Percentiles rank a stretch among this genome's conserved stretches.
Evolutionary conservation across 2,113 vertebrate genomes (phyloP).

Genomic region (Nyctereutes procyonoides): DNA sequence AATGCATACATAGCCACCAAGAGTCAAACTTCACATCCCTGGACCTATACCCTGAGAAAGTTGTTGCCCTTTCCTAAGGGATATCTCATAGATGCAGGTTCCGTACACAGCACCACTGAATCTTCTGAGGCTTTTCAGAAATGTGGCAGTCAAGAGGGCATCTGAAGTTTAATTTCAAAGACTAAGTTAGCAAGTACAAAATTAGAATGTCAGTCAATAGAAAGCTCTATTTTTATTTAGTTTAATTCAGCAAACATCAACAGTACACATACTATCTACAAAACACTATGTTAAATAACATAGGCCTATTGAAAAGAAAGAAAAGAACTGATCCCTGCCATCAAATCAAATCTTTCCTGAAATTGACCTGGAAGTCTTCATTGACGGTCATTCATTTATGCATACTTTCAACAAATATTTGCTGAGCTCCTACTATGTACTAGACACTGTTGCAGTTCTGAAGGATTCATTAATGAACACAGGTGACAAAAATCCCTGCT

Average conservation of each 20-base stretch:
- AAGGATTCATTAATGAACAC: neutral
- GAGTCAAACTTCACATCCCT: neutral
- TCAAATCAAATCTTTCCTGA: slow-evolving; percentile 14
- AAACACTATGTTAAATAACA: neutral
- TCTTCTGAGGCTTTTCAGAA: neutral
- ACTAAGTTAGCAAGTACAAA: neutral
- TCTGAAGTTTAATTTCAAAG: neutral
- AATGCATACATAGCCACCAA: neutral
- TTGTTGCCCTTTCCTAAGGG: neutral
- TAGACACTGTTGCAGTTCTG: neutral
- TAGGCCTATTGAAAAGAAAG: neutral
- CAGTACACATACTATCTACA: neutral
- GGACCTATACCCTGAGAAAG: neutral
- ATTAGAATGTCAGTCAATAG: neutral
- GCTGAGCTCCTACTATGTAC: neutral
- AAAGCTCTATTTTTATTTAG: slow-evolving; percentile 18
- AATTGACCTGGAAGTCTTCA: neutral
- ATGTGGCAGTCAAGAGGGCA: neutral
- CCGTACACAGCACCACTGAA: neutral
- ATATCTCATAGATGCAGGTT: neutral
- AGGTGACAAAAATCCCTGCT: neutral
- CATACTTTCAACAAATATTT: slow-evolving; percentile 18
- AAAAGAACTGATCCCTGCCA: neutral
- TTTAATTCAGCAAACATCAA: slow-evolving; percentile 29
- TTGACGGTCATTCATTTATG: neutral